Evolutionary conservation across 2,797 vertebrate species (phyloP), one percentile per base, ranked within the genome.

Genomic region (Danio albolineatus): DNA sequence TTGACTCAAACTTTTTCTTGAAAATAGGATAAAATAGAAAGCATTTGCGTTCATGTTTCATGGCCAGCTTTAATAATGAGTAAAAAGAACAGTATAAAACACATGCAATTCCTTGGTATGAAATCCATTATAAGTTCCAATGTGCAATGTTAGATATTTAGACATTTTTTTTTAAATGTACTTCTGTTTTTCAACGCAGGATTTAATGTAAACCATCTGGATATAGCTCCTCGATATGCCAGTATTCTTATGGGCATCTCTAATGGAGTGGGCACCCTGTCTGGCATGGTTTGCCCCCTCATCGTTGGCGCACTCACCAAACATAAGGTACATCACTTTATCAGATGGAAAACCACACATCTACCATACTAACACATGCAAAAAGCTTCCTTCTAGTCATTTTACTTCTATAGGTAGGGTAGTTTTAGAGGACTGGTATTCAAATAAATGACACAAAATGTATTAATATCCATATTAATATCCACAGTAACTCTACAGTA

Each of bases 211-310:
- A 99, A 99, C 86, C 98, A 99, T 86, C 86, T 99, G 90, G 98
- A 99, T 86, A 99, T 99, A 76, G 98, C 98, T 46, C 98, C 98
- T 0, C 96, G 98, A 53, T 99, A 99, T 0, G 98, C 98, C 89
- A 99, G 98, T 86, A 99, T 99, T 84, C 94, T 99, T 84, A 99
- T 99, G 98, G 98, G 98, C 1, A 99, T 99, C 86, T 99, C 97
- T 51, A 99, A 99, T 0, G 98, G 98, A 0, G 98, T 99, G 71
- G 98, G 98, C 43, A 99, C 98, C 0, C 92, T 99, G 61, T 99
- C 98, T 0, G 98, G 98, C 78, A 99, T 99, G 98, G 96, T 99
- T 83, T 99, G 98, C 83, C 98, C 98, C 0, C 92, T 99, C 69
- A 99, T 99, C 16, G 98, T 99, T 4, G 98, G 98, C 62, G 96